Percentiles rank a stretch among this genome's conserved stretches.
Evolutionary conservation across 2,797 vertebrate species (phyloP).

Genomic region (Ceyx erithaca): DNA sequence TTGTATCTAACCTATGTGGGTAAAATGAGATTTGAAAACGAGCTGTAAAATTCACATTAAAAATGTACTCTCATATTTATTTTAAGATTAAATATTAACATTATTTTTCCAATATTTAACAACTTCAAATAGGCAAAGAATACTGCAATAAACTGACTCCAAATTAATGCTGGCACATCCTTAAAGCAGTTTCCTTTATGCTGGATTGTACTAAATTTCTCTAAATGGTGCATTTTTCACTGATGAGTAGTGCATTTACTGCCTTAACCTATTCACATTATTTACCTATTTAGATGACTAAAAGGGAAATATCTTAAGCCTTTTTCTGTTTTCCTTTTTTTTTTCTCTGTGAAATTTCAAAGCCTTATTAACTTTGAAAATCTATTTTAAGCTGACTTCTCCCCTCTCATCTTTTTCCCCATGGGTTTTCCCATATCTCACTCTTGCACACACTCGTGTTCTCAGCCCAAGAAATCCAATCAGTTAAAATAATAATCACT

Average conservation of each 20-base stretch:
- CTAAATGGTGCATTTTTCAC: not conserved
- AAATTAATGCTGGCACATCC: not conserved
- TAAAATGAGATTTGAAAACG: too few relatives aligned
- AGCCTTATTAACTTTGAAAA: not conserved
- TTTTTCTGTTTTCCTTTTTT: not conserved
- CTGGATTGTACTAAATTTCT: not conserved
- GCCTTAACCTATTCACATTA: not conserved
- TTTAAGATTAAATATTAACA: not conserved
- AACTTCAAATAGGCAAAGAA: not conserved
- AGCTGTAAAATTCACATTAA: not conserved
- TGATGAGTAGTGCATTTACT: not conserved
- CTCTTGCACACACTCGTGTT: not conserved
- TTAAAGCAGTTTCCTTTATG: not conserved
- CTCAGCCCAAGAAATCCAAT: not conserved
- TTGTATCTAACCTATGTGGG: too few relatives aligned
- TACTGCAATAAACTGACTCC: not conserved
- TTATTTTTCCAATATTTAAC: not conserved
- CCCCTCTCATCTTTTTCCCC: not conserved
- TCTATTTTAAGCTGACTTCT: not conserved
- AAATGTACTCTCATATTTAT: not conserved
- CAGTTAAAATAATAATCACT: slow-evolving; percentile 20
- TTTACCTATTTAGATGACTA: not conserved
- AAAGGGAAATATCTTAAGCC: not conserved
- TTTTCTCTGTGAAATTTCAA: not conserved
- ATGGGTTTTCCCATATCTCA: not conserved